A percentile compares a stretch with the other conserved stretches of the same genome.
Evolutionary conservation across 2,113 vertebrate species (phyloP).

Genomic region (Dasyornis broadbenti): DNA sequence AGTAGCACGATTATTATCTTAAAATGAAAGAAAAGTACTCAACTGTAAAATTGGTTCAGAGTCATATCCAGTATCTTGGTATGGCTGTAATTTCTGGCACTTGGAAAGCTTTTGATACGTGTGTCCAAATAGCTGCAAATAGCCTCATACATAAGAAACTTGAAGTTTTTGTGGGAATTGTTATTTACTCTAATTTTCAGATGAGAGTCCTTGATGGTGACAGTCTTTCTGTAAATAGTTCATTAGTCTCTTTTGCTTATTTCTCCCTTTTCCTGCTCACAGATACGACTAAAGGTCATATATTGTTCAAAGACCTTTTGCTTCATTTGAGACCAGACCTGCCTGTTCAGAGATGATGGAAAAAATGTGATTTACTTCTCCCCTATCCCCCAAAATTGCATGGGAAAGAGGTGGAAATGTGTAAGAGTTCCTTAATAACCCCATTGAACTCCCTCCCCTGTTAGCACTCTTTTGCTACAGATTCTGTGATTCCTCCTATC

Average conservation of each 20-base stretch:
- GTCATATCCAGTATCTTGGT: neutral
- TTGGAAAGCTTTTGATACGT: neutral
- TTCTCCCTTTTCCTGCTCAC: neutral
- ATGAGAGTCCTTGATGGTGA: neutral
- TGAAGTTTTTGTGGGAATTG: neutral
- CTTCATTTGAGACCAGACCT: neutral
- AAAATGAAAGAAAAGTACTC: neutral
- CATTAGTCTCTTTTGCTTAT: neutral
- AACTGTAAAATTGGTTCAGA: neutral
- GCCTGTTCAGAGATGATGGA: neutral
- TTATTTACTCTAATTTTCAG: neutral
- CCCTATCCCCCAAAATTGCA: rapidly evolving
- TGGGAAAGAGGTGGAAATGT: neutral
- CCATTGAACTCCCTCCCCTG: neutral
- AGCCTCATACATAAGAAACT: neutral
- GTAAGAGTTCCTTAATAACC: neutral
- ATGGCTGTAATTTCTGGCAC: neutral
- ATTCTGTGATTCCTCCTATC: neutral
- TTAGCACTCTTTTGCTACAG: neutral
- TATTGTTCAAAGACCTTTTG: neutral
- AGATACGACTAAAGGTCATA: neutral
- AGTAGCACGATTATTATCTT: neutral
- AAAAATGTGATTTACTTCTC: neutral
- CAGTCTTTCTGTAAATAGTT: neutral
- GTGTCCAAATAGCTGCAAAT: neutral